A percentile compares a stretch with the other conserved stretches of the same genome.
These are phyloP conservation scores for Calliscelio sp. DNA, from an alignment of 2,888 invertebrate species.

Conservation along the genomic window DNA sequence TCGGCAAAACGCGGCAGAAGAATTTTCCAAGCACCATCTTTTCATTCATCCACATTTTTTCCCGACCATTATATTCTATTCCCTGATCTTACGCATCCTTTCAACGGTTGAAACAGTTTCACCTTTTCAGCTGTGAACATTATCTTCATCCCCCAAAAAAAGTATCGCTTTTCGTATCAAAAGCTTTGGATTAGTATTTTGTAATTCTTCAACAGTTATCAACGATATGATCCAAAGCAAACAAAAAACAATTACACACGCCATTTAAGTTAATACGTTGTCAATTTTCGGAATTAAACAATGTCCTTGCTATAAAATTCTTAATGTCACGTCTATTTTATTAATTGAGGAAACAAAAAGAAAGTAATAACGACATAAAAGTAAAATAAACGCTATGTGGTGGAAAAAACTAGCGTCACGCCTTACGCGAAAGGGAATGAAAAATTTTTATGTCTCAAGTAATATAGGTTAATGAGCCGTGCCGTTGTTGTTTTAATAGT, in stretches of 20 bases:
- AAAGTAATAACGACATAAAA: slow-evolving; percentile 25
- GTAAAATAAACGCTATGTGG: slow-evolving; percentile 4
- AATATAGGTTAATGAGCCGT: slow-evolving; percentile 64
- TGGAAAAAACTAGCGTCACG: slow-evolving; percentile 12
- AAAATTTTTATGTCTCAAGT: slow-evolving; percentile 40
- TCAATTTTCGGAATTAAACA: slow-evolving; percentile 5
- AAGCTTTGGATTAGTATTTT: slow-evolving; percentile 24
- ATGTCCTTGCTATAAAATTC: background rate
- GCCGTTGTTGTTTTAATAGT: slow-evolving; percentile 46
- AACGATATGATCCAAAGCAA: too few species aligned
- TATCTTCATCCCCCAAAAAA: slow-evolving; percentile 6
- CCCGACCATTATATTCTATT: slow-evolving; percentile 39
- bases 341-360: slow-evolving; percentile 18
- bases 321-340: slow-evolving; percentile 4
- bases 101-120: slow-evolving; percentile 52
- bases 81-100: slow-evolving; percentile 55
- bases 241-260: too few species aligned
- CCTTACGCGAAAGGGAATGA: slow-evolving; percentile 25
- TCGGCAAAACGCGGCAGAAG: slow-evolving; percentile 68
- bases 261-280: background rate
- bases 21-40: slow-evolving; percentile 63
- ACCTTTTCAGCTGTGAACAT: slow-evolving; percentile 32
- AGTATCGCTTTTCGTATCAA: slow-evolving; percentile 24
- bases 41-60: slow-evolving; percentile 68
- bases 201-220: too few species aligned